phyloP scores from a whole-genome alignment of 2,113 vertebrate species.

The Leucosticte australis region DNA sequence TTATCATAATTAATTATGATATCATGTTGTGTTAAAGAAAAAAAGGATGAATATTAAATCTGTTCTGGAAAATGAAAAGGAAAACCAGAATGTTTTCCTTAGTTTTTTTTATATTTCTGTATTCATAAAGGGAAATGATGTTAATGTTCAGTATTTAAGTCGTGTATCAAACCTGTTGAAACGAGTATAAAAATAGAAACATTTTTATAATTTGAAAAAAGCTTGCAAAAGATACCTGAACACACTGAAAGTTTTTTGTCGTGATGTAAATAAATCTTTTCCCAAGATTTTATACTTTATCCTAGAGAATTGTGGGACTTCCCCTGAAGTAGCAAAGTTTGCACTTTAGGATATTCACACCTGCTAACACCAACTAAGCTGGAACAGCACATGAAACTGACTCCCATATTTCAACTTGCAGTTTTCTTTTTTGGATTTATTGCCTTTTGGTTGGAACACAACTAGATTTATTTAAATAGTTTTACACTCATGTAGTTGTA shows the following conservation, averaged over 20 bases:
- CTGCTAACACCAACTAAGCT: neutral
- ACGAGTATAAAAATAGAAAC: neutral
- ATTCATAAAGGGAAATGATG: conserved; percentile 9
- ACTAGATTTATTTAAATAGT: neutral
- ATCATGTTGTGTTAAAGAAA: conserved; percentile 77
- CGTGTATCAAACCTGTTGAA: conserved; percentile 21
- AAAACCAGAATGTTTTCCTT: neutral
- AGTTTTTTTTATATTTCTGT: conserved; percentile 11
- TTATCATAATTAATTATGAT: conserved; percentile 81
- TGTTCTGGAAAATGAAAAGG: conserved; percentile 40
- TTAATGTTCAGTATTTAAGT: conserved; percentile 2
- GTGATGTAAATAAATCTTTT: neutral
- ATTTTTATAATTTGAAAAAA: neutral
- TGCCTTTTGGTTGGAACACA: neutral
- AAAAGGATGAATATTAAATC: conserved; percentile 54
- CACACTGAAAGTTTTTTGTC: neutral
- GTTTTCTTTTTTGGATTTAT: neutral
- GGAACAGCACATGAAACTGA: neutral
- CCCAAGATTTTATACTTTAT: neutral
- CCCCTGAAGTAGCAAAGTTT: neutral
- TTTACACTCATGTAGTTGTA: neutral
- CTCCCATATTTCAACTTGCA: neutral
- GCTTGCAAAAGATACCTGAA: neutral
- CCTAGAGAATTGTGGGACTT: neutral
- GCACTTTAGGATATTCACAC: neutral